Base-by-base conservation (phyloP, 2,888 invertebrate genomes). In the Scaptomyza tumidula region DNA sequence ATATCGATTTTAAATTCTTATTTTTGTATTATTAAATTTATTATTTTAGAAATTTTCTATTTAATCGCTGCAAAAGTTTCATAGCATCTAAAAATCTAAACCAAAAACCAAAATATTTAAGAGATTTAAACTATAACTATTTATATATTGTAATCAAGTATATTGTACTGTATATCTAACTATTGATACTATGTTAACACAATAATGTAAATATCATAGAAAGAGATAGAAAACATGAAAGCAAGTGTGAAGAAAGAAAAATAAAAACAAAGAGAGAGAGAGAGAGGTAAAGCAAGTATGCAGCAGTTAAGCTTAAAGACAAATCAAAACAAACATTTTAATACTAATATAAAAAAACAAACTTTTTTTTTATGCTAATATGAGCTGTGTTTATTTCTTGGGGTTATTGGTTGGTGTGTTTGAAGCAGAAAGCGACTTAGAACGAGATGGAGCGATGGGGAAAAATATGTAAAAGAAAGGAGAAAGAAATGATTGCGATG, bases 181-280 rank as follows among this genome's bases (percentile, higher is more conserved):
- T 63, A 57, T 67, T 67, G 49, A 53, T 67, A 19, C 19, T 19
- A 24, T 68, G 75, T 62, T 70, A 55, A 81, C 59, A 67, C 56
- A 65, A 78, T 63, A 66, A 52, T 82, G 81, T 82, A 82, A 79
- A 82, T 81, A 81, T 66, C 65, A 60, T 48, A 49, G 49, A 7
- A 48, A 16, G 16, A 29, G 59, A 52, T 43, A 48, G 13, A 50
- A 46, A 61, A 19, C 16, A 24, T 24, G 45, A 33, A 19, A 19
- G n/a, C 14, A 3, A 39, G 27, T 52, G n/a, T 9, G 55, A 41
- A 35, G 37, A 7, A 29, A 19, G 14, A 60, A 16, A 11, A 9
- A 41, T 24, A 14, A 6, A 29, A 29, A 37, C 16, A 67, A 5
- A 35, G n/a, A 33, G 14, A 45, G 13, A 31, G 48, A 24, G 49